phyloP scores from a whole-genome alignment of 2,797 vertebrate species.

The Pelobates cultripes region DNA sequence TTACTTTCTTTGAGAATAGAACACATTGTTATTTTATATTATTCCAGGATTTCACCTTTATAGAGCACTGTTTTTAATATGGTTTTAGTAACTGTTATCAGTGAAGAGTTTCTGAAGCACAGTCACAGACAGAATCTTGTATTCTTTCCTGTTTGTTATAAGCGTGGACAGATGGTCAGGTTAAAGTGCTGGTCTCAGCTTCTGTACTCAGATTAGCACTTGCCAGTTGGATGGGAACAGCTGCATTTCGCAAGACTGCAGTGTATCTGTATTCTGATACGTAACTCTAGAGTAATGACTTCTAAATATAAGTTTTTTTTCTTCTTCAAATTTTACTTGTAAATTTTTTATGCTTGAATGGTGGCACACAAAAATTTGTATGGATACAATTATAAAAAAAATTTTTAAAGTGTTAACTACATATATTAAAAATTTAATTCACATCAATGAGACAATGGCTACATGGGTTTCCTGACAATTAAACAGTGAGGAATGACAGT shows the following conservation, averaged over 20 bases:
- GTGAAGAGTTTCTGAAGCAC: background rate
- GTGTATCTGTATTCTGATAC: slow-evolving; percentile 77
- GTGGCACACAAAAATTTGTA: background rate
- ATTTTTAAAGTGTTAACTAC: no score
- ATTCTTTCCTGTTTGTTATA: slow-evolving; percentile 65
- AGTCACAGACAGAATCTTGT: slow-evolving; percentile 21
- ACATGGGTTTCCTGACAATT: no score
- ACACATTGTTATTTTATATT: no score
- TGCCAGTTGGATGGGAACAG: slow-evolving; percentile 68
- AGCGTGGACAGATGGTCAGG: slow-evolving; percentile 78
- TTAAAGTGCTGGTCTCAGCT: slow-evolving; percentile 74
- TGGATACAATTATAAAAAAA: no score
- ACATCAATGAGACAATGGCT: no score
- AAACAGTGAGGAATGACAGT: no score
- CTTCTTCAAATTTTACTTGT: slow-evolving; percentile 43
- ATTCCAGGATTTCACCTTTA: no score
- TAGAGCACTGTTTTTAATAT: no score
- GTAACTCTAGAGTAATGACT: slow-evolving; percentile 74
- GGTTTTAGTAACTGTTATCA: background rate
- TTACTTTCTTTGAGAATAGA: no score
- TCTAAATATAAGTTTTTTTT: slow-evolving; percentile 79
- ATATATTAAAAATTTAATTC: no score
- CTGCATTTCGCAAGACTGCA: slow-evolving; percentile 78
- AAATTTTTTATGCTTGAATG: slow-evolving; percentile 18
- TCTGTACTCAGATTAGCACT: slow-evolving; percentile 69